phyloP scores from a whole-genome alignment of 2,797 vertebrate genomes.

The Myripristis jacobus region DNA sequence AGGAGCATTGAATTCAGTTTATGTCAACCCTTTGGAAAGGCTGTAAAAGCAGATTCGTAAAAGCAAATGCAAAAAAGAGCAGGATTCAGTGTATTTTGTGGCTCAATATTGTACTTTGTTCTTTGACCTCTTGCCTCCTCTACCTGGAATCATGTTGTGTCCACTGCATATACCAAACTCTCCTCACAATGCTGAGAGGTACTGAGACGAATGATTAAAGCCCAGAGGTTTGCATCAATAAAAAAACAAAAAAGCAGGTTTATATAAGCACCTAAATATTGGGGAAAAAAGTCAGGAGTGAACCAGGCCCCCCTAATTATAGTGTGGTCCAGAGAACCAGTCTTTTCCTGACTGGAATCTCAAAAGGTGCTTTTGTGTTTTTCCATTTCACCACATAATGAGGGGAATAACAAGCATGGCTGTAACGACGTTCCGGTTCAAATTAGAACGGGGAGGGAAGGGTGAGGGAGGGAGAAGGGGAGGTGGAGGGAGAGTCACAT shows the following conservation, averaged over 20 bases:
- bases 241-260: slow-evolving; percentile 52
- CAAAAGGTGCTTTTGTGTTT: slow-evolving; percentile 77
- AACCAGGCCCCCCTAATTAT: slow-evolving; percentile 59
- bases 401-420: slow-evolving; percentile 80
- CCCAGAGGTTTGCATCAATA: slow-evolving; percentile 51
- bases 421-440: slow-evolving; percentile 76
- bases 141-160: not conserved
- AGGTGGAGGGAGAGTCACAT: slow-evolving; percentile 67
- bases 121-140: not conserved
- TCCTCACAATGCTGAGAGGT: slow-evolving; percentile 14
- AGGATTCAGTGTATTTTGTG: slow-evolving; percentile 18
- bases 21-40: slow-evolving; percentile 8
- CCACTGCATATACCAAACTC: not conserved
- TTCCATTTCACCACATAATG: slow-evolving; percentile 79
- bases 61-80: slow-evolving; percentile 21
- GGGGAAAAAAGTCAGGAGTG: slow-evolving; percentile 54
- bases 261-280: slow-evolving; percentile 50
- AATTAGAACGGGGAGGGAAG: slow-evolving; percentile 72
- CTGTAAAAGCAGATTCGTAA: slow-evolving; percentile 21
- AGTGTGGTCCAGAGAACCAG: slow-evolving; percentile 60
- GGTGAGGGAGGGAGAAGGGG: slow-evolving; percentile 17
- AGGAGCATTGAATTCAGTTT: slow-evolving; percentile 12
- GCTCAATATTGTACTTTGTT: not conserved
- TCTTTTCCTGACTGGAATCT: slow-evolving; percentile 75
- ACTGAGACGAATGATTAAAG: slow-evolving; percentile 43